Evolutionary conservation across 2,797 vertebrate species (phyloP).

Genomic region (Synaphobranchus kaupii): DNA sequence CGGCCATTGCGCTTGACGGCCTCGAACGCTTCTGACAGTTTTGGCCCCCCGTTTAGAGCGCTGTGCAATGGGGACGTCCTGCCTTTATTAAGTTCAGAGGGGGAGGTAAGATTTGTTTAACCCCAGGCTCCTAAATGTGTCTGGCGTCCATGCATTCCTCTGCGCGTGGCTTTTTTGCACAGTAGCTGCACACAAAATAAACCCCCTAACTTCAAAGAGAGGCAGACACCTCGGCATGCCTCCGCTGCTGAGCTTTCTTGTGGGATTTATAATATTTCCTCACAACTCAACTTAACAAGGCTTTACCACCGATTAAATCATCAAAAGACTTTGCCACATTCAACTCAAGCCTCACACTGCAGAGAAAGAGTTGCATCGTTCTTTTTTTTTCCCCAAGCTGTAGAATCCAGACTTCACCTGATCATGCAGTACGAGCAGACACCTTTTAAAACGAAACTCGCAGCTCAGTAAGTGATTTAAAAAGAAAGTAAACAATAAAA

Average conservation of each 20-base stretch:
- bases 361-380: background rate
- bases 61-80: background rate
- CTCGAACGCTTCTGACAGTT: background rate
- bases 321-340: conserved; percentile 36
- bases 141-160: background rate
- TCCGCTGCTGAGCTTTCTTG: conserved; percentile 27
- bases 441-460: background rate
- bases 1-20: background rate
- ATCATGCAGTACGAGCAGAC: background rate
- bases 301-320: conserved; percentile 42
- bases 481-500: background rate
- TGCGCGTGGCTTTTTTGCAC: background rate
- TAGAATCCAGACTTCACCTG: background rate
- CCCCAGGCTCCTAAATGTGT: conserved; percentile 8
- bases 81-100: background rate
- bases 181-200: conserved; percentile 32
- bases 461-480: background rate
- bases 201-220: conserved; percentile 24
- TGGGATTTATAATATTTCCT: conserved; percentile 34
- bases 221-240: conserved; percentile 8
- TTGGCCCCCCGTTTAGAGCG: background rate
- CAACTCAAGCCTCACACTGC: conserved; percentile 23
- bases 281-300: conserved; percentile 36
- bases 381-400: background rate
- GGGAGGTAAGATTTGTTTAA: conserved; percentile 2